phyloP scores from a whole-genome alignment of 1,140 invertebrate genomes.

The Pogonomyrmex barbatus region DNA sequence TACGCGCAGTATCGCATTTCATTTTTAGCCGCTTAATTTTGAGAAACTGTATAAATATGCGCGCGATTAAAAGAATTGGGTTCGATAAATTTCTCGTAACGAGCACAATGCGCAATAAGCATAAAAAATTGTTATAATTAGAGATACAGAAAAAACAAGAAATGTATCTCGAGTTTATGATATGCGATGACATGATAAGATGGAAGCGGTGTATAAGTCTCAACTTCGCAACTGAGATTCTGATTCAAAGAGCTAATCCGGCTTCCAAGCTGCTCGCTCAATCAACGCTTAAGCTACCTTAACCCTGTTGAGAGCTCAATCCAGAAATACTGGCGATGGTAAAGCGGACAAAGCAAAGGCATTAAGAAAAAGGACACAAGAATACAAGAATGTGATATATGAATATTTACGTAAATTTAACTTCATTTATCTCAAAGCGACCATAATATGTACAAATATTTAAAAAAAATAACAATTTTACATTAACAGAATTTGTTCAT shows the following conservation, averaged over 20 bases:
- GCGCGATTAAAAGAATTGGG: not conserved
- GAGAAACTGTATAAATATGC: not conserved
- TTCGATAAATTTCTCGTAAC: not conserved
- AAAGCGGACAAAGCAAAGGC: slow-evolving; percentile 43
- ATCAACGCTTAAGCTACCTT: slow-evolving; percentile 73
- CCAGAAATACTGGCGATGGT: slow-evolving; percentile 65
- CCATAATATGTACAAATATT: not conserved
- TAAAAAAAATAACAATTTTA: not conserved
- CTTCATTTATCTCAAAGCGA: slow-evolving; percentile 51
- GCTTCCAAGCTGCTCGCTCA: slow-evolving; percentile 55
- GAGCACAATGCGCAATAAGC: not conserved
- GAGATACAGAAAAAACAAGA: not conserved
- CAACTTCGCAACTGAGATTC: slow-evolving; percentile 51
- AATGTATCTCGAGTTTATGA: slow-evolving; percentile 4
- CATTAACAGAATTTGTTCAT: not conserved
- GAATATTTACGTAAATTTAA: slow-evolving; percentile 42
- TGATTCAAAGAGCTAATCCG: slow-evolving; percentile 65
- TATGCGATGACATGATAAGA: slow-evolving; percentile 15
- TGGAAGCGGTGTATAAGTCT: slow-evolving; percentile 32
- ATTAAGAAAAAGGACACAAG: not conserved
- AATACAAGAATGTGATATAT: not conserved
- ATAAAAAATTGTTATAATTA: slow-evolving; percentile 11
- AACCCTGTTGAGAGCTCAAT: slow-evolving; percentile 55
- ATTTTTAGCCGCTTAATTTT: not conserved
- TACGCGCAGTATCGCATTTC: not conserved